Base-by-base conservation (phyloP, 2,888 invertebrate species). In the Sphinx pinastri region DNA sequence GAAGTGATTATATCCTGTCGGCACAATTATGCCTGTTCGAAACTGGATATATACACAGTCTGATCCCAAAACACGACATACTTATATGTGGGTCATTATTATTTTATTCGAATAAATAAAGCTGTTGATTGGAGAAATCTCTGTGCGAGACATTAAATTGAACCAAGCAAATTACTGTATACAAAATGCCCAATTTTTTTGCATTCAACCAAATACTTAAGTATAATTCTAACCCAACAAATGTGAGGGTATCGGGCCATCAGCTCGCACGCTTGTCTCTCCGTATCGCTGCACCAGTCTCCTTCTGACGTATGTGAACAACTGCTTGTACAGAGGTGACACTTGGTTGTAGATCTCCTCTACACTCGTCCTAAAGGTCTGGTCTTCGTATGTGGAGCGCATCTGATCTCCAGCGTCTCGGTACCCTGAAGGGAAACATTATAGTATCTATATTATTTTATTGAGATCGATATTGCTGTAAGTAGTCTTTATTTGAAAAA, bases 241-340 rank as follows among this genome's bases (percentile, higher is more conserved):
- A 92, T 98, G 98, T 0, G 97, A 97, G 0, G 98, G 98, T 70
- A 98, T 95, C 0, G 98, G 97, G 0, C 98, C 97, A 71, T 96
- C 96, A 5, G 91, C 86, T 31, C 95, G 87, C 0, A 96, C 87
- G 0, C 84, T 92, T 63, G 94, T 90, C 31, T 95, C 94, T 0
- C 96, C 96, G 76, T 97, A 97, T 58, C 95, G 84, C 69, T 95
- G 93, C 10, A 95, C 91, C 31, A 98, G 87, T 74, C 95, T 95
- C 51, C 95, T 91, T 58, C 98, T 90, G 0, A 98, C 97, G 77
- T 97, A 98, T 0, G 98, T 97, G 84, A 98, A 97, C 2, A 98
- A 91, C 81, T 98, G 96, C 76, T 97, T 96, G 87, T 98, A 98
- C 0, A 98, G 88, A 0, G 98, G 98, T 71, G 95, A 94, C 60